These are phyloP conservation scores for Eumacrocentrus americanus DNA, from an alignment of 2,888 invertebrate genomes.

Conservation along the genomic window DNA sequence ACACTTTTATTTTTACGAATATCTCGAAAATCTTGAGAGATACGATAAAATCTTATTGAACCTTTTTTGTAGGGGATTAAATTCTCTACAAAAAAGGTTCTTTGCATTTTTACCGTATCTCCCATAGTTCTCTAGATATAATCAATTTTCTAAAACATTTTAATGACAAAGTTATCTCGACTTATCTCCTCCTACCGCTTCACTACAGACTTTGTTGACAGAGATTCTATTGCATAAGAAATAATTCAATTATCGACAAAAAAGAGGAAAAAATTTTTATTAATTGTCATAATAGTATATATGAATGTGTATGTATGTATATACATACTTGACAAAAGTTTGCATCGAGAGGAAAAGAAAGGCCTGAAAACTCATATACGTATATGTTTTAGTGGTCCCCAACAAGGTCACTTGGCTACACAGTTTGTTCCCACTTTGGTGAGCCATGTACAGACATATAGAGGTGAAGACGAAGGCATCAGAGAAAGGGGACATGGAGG, in stretches of 20 bases:
- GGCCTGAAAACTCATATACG: no score
- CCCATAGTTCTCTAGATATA: background rate
- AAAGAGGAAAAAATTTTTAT: background rate
- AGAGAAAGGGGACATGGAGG: conserved; percentile 23
- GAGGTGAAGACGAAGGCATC: conserved; percentile 2
- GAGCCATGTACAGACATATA: background rate
- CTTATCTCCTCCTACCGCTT: no score
- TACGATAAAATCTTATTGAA: background rate
- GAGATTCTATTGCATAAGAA: no score
- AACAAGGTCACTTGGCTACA: no score
- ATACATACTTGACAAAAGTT: no score
- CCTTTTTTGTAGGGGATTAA: background rate
- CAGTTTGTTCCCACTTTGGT: no score
- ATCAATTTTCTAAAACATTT: background rate
- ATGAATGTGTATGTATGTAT: no score
- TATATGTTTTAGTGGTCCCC: no score
- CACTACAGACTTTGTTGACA: background rate
- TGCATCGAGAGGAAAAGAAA: no score
- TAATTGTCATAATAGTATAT: no score
- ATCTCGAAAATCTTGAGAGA: background rate
- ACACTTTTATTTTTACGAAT: background rate
- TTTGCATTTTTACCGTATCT: background rate
- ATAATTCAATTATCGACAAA: background rate
- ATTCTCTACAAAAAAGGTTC: background rate
- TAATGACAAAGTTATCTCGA: no score